Evolutionary conservation across 2,797 vertebrate species (phyloP), one percentile per base, ranked within the genome.

Genomic region (Pyrocephalus nanus): DNA sequence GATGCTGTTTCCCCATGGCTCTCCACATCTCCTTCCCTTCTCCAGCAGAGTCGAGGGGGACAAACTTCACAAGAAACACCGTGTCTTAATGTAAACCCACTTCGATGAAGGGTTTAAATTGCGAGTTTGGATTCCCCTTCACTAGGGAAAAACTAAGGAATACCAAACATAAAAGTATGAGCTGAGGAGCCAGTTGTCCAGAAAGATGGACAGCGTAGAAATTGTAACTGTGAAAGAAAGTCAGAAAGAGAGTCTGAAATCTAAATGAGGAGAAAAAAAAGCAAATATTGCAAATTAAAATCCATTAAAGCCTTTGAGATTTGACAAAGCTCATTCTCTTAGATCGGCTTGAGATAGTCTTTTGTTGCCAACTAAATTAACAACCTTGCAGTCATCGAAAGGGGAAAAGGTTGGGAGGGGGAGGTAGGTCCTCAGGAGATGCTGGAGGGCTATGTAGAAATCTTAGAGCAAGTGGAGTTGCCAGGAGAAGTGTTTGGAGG

Each of bases 91-190:
- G 34, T 17, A 73, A 94, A 79, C 6, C 55, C 26, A 0, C 0
- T 2, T 0, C 1, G 1, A 62, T 2, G 8, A 61, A 51, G 27
- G 23, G 6, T 40, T 83, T 2, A 29, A 26, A 15, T 11, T 22
- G 57, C 22, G 53, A 51, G 50, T 15, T 51, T 61, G 57, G 57
- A 15, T 32, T 84, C 17, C 3, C 8, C 26, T 67, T 53, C 34
- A 0, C 48, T 23, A 20, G 29, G 66, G 70, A 65, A 84, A 92
- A 92, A 51, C 9, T 3, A 17, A 86, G 58, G 18, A 45, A 20
- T 23, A 70, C 25, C 66, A 72, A 57, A 84, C 8, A 15, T 14
- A 27, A 54, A 86, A 34, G 40, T 22, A 53, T 1, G 32, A 71
- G 30, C 26, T 22, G 75, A 34, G 60, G 74, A 72, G 66, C 8